phyloP scores from a whole-genome alignment of 1,140 invertebrate species.

The Plutomurus gul region DNA sequence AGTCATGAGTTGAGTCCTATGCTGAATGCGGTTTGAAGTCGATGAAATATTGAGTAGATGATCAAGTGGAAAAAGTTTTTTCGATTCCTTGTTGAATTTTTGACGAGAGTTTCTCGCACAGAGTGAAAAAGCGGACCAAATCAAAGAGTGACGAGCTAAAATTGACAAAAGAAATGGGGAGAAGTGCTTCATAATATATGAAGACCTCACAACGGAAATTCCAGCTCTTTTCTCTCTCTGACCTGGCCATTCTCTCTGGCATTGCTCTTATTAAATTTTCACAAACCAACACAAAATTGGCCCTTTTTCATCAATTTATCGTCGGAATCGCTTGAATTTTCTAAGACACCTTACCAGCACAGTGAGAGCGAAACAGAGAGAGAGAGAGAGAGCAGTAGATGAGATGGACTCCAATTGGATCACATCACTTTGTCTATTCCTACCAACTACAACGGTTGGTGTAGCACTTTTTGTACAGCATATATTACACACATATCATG shows the following conservation, averaged over 20 bases:
- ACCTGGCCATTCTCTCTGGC: conserved; percentile 42
- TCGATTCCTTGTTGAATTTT: conserved; percentile 51
- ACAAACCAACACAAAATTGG: conserved; percentile 52
- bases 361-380: too few species aligned
- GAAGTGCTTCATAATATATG: conserved; percentile 52
- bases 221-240: conserved; percentile 8
- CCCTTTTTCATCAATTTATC: conserved; percentile 54
- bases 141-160: conserved; percentile 55
- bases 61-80: conserved; percentile 51
- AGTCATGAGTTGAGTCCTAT: conserved; percentile 47
- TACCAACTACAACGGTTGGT: neutral
- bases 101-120: conserved; percentile 48
- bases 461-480: neutral
- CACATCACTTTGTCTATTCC: conserved; percentile 1
- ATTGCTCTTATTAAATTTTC: conserved; percentile 52
- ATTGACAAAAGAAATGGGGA: conserved; percentile 54
- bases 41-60: conserved; percentile 53
- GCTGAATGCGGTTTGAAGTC: conserved; percentile 52
- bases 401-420: conserved; percentile 10
- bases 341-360: conserved; percentile 20
- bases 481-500: too few species aligned
- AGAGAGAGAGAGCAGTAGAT: conserved; percentile 17
- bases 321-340: conserved; percentile 48
- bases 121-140: conserved; percentile 48
- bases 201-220: conserved; percentile 36